Evolutionary conservation across 2,113 vertebrate species (phyloP).

Genomic region (Malurus cyaneus): DNA sequence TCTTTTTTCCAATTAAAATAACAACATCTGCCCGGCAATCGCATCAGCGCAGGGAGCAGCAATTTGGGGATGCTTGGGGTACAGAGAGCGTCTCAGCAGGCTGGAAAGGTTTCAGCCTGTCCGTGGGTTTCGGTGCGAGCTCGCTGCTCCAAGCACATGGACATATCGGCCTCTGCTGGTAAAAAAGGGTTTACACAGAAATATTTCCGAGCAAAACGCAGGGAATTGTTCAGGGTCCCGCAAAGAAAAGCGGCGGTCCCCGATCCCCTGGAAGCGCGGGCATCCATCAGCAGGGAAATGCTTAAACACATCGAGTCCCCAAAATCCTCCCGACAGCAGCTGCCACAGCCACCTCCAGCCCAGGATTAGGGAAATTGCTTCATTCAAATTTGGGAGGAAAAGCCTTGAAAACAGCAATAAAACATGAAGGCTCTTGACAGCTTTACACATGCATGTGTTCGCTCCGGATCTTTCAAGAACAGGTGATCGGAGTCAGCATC

Average conservation of each 20-base stretch:
- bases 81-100: not conserved
- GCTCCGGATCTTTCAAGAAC: not conserved
- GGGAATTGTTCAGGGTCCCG: rapidly evolving
- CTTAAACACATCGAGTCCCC: rapidly evolving
- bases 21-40: not conserved
- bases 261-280: not conserved
- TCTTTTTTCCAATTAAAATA: not conserved
- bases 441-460: rapidly evolving
- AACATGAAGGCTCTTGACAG: not conserved
- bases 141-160: not conserved
- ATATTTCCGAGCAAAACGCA: rapidly evolving
- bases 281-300: rapidly evolving
- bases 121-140: not conserved
- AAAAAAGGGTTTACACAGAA: not conserved
- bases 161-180: conserved; percentile 60
- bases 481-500: not conserved
- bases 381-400: rapidly evolving
- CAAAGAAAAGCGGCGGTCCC: not conserved
- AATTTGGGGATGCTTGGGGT: rapidly evolving
- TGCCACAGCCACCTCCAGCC: too few species aligned
- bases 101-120: rapidly evolving
- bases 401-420: not conserved
- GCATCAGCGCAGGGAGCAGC: not conserved
- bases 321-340: not conserved
- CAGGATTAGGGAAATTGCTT: not conserved